Base-by-base conservation (phyloP, 1,140 invertebrate genomes). In the Nymphalis io region DNA sequence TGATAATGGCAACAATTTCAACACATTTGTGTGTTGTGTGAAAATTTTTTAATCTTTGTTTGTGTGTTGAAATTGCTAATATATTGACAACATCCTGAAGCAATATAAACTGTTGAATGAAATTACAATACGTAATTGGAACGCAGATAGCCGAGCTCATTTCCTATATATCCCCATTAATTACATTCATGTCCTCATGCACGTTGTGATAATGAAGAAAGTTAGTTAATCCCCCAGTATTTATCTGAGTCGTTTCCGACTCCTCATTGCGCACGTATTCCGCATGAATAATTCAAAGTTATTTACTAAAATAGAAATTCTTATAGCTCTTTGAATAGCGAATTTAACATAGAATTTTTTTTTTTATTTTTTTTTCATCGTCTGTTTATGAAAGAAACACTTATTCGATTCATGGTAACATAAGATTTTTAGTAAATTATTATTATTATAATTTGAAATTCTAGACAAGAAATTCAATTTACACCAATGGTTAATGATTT, bases 271-370 rank as follows among this genome's bases (percentile, higher is more conserved):
- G 58, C 51, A 72, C 58, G 66, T 60, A 71, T 64, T 60, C 60
- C 68, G 60, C 78, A 80, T 79, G 74, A 81, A 81, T 81, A 79
- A 81, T 79, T 76, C 70, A 59, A 60, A 40, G 67, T 73, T 70
- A 78, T 74, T 75, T 75, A 74, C 74, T 76, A 76, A 70, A 59
- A 66, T 48, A 66, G 23, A 23, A 66, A 66, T 66, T 57, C 40
- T 20, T 48, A 63, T 48, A 55, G 51, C 13, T 48, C 38, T 27
- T 4, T 38, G 13, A 55, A 64, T 42, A 55, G 62, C 51, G 55
- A 64, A 18, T 51, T 57, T 38, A 55, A 0, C 18, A 20, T 55
- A 27, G 1, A 3, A 40, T 33, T 53, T 62, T 63, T 10, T 38
- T 39, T n/a, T 44, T 1, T 5, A 40, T 8, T 2, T 44, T 21